Conservation (phyloP, 2,888 invertebrate species). For the Fragum whitleyi region DNA sequence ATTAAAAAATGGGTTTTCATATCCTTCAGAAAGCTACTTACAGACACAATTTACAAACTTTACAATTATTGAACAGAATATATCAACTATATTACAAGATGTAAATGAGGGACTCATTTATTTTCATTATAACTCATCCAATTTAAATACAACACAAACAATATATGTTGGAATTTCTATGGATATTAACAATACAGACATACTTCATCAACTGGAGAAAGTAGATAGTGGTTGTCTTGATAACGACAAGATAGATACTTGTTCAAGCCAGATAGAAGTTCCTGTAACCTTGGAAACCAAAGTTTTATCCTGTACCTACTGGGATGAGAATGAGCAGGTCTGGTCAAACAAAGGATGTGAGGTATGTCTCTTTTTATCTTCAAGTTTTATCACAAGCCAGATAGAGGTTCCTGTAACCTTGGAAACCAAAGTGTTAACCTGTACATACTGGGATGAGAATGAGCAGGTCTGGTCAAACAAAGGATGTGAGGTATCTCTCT, state of each 20-base stretch:
- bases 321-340: constrained; percentile 48
- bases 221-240: constrained; percentile 48
- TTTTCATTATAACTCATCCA: constrained; percentile 18
- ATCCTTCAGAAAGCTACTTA: constrained; percentile 35
- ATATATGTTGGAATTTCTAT: constrained; percentile 44
- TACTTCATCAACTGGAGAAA: constrained; percentile 16
- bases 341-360: constrained; percentile 65
- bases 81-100: constrained; percentile 6
- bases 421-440: constrained; percentile 48
- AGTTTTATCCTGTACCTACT: constrained; percentile 58
- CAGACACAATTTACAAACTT: constrained; percentile 17
- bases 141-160: neutral
- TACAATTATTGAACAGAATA: neutral
- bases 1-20: constrained; percentile 33
- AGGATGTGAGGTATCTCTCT: constrained; percentile 63
- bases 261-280: constrained; percentile 35
- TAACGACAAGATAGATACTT: neutral
- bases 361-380: constrained; percentile 44
- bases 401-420: constrained; percentile 44
- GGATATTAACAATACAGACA: constrained; percentile 43
- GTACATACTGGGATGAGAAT: constrained; percentile 62
- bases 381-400: too few species aligned
- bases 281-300: constrained; percentile 46
- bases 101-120: neutral
- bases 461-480: constrained; percentile 50